Conservation (phyloP, 30 jellyfish, hydroid and myxozoan species). For the Rhopilema esculentum region DNA sequence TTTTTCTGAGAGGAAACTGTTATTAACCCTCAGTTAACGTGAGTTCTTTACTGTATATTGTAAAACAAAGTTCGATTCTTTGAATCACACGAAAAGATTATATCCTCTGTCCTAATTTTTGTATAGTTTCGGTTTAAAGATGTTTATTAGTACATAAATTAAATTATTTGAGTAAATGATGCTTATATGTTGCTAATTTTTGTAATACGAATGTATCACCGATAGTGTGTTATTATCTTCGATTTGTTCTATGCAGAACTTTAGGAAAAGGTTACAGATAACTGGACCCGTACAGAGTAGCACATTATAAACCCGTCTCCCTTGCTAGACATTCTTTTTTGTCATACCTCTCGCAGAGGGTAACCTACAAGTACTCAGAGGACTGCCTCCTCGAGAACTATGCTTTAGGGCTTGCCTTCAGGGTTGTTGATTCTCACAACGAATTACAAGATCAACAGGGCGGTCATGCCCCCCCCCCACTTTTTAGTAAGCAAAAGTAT, state of each 20-base stretch:
- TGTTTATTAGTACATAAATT: background rate
- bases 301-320: no score
- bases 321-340: no score
- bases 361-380: no score
- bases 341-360: no score
- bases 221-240: background rate
- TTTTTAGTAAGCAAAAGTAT: no score
- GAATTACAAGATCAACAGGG: no score
- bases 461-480: no score
- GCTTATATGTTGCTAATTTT: constrained; percentile 4
- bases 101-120: background rate
- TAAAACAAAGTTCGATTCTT: background rate
- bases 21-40: background rate
- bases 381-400: no score
- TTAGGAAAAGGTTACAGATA: no score
- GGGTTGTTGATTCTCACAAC: no score
- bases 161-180: background rate
- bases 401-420: no score
- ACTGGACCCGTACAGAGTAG: no score
- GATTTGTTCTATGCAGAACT: background rate
- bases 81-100: background rate
- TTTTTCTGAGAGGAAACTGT: background rate
- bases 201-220: background rate
- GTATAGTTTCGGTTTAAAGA: background rate
- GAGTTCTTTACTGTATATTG: background rate